phyloP scores from a whole-genome alignment of 2,888 invertebrate species.

The Suillia variegata region DNA sequence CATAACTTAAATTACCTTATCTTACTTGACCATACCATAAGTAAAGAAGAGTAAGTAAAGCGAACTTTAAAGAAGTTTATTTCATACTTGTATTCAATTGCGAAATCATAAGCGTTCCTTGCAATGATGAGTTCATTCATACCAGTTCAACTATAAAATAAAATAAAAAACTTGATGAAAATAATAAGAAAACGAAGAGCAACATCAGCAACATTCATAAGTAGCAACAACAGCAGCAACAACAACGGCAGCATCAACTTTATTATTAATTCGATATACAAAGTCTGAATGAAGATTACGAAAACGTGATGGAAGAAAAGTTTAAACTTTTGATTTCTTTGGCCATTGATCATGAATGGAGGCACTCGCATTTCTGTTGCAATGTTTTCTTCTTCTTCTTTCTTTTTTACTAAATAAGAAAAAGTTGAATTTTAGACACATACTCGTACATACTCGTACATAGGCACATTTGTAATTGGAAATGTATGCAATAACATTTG shows the following conservation, averaged over 20 bases:
- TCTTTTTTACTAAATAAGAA: no score
- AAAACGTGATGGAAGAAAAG: conserved; percentile 1
- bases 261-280: conserved; percentile 2
- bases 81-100: not conserved
- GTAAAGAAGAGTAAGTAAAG: no score
- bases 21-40: no score
- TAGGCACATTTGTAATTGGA: no score
- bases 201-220: conserved; percentile 1
- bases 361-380: not conserved
- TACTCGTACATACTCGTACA: no score
- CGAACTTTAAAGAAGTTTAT: not conserved
- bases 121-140: conserved; percentile 9
- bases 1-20: no score
- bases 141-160: not conserved
- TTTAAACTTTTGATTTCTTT: conserved; percentile 5
- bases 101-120: conserved; percentile 8
- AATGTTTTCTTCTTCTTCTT: not conserved
- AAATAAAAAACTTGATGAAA: not conserved
- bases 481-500: no score
- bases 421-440: no score
- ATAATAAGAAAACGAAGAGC: not conserved
- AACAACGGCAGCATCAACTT: not conserved
- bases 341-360: not conserved
- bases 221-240: not conserved
- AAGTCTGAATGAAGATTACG: not conserved